Conservation (phyloP, 2,113 vertebrate species). For the Arvicanthis niloticus region DNA sequence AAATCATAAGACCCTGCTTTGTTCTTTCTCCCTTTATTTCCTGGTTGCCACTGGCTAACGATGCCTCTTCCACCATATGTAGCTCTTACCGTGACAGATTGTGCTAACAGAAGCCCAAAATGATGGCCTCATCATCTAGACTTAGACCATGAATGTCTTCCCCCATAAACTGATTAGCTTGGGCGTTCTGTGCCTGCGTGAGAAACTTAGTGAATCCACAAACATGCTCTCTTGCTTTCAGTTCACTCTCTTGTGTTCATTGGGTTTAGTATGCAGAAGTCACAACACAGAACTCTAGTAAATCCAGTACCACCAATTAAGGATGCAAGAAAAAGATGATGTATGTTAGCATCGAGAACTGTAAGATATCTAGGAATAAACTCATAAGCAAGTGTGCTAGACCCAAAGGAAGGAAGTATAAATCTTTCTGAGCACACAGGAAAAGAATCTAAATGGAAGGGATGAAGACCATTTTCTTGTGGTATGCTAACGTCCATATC, state of each 20-base stretch:
- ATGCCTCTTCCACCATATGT: not conserved
- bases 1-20: too few species aligned
- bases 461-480: not conserved
- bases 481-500: not conserved
- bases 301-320: conserved; percentile 62
- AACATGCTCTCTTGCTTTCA: not conserved
- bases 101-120: not conserved
- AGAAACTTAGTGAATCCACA: not conserved
- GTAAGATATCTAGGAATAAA: conserved; percentile 64
- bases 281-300: conserved; percentile 58
- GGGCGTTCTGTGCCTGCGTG: not conserved
- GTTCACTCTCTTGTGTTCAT: not conserved
- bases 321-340: conserved; percentile 36
- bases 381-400: not conserved
- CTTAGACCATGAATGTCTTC: not conserved
- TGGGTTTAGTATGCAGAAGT: conserved; percentile 17
- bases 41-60: too few species aligned
- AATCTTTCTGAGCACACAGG: not conserved
- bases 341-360: conserved; percentile 54
- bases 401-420: conserved; percentile 50
- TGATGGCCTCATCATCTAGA: not conserved
- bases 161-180: not conserved
- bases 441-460: not conserved
- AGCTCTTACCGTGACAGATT: too few species aligned
- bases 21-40: not conserved